These are phyloP conservation scores for Lasiurus borealis DNA, from an alignment of 2,113 vertebrate species.

Conservation along the genomic window DNA sequence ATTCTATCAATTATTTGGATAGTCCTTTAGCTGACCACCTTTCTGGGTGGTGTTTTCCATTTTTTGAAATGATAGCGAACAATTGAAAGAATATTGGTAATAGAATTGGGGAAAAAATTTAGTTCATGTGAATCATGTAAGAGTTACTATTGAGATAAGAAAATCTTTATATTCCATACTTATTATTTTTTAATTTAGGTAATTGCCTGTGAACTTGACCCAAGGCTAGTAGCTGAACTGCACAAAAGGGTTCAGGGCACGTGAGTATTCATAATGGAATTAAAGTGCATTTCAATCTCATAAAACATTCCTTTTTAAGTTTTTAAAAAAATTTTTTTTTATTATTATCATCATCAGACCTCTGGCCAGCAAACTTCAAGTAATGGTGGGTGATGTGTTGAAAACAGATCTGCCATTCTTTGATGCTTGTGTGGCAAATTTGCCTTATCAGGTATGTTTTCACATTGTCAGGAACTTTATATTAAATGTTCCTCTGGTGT, in stretches of 20 bases:
- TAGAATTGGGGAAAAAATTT: background rate
- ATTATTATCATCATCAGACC: conserved; percentile 72
- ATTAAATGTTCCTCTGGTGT: background rate
- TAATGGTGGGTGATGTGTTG: conserved; percentile 95
- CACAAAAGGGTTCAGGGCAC: conserved; percentile 99
- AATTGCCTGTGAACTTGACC: conserved; percentile 97
- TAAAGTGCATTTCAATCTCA: conserved; percentile 11
- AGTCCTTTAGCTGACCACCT: background rate
- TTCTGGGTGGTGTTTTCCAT: background rate
- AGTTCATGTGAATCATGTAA: too few relatives aligned
- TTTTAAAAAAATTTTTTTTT: background rate
- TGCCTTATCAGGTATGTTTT: conserved; percentile 95
- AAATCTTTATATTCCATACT: background rate
- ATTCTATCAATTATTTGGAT: background rate
- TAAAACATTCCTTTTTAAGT: conserved; percentile 1
- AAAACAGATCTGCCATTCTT: conserved; percentile 98
- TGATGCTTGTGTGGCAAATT: conserved; percentile 97
- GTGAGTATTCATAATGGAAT: conserved; percentile 88
- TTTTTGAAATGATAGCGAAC: background rate
- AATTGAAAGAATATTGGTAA: background rate
- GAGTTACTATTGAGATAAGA: too few relatives aligned
- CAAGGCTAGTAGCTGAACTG: conserved; percentile 96
- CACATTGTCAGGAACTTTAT: background rate
- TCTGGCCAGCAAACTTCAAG: conserved; percentile 95
- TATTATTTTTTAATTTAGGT: conserved; percentile 87